Conservation (phyloP, 1,140 invertebrate genomes). For the Lucilia sericata region DNA sequence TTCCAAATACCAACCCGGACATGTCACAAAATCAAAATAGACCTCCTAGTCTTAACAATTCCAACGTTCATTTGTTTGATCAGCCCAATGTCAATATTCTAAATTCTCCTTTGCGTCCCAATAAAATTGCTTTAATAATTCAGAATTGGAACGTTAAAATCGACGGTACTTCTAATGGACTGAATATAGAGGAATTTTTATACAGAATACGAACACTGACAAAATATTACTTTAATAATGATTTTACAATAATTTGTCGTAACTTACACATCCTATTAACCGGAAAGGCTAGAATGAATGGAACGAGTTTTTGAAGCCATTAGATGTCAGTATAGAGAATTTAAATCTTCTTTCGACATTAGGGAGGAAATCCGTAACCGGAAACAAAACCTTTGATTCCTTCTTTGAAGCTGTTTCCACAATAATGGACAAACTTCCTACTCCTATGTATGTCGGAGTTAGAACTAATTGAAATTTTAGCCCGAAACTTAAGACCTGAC, state of each 20-base stretch:
- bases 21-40: not conserved
- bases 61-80: not conserved
- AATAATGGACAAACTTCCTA: slow-evolving; percentile 7
- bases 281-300: slow-evolving; percentile 8
- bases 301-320: slow-evolving; percentile 16
- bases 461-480: slow-evolving; percentile 27
- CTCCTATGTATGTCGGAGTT: slow-evolving; percentile 1
- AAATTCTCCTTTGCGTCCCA: not conserved
- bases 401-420: slow-evolving; percentile 5
- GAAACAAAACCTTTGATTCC: slow-evolving; percentile 8
- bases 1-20: not conserved
- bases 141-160: not conserved
- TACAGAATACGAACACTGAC: not conserved
- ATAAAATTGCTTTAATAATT: not conserved
- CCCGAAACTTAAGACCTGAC: slow-evolving; percentile 27
- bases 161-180: slow-evolving; percentile 24
- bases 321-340: not conserved
- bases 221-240: not conserved
- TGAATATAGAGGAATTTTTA: slow-evolving; percentile 33
- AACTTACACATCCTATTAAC: not conserved
- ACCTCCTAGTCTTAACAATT: not conserved
- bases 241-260: not conserved
- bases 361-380: not conserved
- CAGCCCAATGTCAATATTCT: not conserved
- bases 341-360: slow-evolving; percentile 11